These are phyloP conservation scores for Cheilosia variabilis DNA, from an alignment of 2,888 invertebrate genomes.

Conservation along the genomic window DNA sequence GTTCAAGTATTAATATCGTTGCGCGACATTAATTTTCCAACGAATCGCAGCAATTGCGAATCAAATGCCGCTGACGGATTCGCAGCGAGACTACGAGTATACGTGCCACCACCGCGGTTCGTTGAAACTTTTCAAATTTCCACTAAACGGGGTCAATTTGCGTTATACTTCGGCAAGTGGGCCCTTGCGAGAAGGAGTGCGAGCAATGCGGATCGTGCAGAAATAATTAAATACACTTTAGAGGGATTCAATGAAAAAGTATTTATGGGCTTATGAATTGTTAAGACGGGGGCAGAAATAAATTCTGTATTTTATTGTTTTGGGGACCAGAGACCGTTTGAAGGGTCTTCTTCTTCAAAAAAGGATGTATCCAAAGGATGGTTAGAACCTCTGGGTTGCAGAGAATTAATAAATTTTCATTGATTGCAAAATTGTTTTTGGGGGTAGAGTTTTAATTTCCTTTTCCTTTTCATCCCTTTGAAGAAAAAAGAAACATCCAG, in stretches of 20 bases:
- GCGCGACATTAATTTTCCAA: slow-evolving; percentile 60
- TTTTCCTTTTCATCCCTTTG: background rate
- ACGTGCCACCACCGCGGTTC: background rate
- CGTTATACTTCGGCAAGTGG: background rate
- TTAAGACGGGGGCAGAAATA: slow-evolving; percentile 12
- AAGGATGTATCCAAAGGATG: background rate
- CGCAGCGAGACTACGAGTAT: background rate
- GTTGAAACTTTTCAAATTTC: slow-evolving; percentile 32
- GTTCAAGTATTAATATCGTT: slow-evolving; percentile 64
- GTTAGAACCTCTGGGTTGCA: background rate
- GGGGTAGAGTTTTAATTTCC: slow-evolving; percentile 10
- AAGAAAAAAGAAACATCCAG: background rate
- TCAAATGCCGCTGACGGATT: slow-evolving; percentile 42
- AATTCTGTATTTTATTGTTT: slow-evolving; percentile 36
- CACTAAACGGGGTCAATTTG: slow-evolving; percentile 37
- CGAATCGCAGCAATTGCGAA: slow-evolving; percentile 61
- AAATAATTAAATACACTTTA: slow-evolving; percentile 52
- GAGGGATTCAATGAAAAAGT: slow-evolving; percentile 33
- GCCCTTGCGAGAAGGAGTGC: background rate
- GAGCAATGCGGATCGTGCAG: slow-evolving; percentile 8
- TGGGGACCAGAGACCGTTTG: background rate
- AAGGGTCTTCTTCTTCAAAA: background rate
- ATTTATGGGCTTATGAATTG: slow-evolving; percentile 38
- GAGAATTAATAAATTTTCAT: slow-evolving; percentile 63
- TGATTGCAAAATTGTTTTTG: slow-evolving; percentile 56